phyloP scores from a whole-genome alignment of 2,113 vertebrate species.

The Dasypus novemcinctus region DNA sequence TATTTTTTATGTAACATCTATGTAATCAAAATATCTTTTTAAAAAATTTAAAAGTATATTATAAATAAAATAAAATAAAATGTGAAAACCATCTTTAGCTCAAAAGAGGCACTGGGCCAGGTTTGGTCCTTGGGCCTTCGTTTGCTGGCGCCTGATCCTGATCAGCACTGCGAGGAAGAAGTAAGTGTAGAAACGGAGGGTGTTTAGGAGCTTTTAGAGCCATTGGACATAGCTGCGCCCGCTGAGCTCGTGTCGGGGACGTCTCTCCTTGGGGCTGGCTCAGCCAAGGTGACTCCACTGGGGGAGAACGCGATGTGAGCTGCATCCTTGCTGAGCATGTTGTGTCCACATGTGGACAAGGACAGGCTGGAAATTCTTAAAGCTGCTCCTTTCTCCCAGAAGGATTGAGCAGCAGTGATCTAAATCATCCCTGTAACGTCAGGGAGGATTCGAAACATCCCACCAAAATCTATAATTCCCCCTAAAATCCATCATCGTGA shows the following conservation, averaged over 20 bases:
- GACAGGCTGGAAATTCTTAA: not conserved
- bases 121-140: rapidly evolving
- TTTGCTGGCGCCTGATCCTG: not conserved
- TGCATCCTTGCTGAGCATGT: not conserved
- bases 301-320: rapidly evolving
- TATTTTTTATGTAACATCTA: no score
- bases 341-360: not conserved
- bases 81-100: not conserved
- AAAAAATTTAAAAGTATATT: no score
- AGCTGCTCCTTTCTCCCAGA: not conserved
- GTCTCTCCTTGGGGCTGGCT: not conserved
- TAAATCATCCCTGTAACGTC: not conserved
- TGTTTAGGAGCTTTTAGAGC: not conserved
- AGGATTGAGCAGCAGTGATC: not conserved
- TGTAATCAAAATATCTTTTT: no score
- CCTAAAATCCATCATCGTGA: not conserved
- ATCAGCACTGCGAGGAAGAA: not conserved
- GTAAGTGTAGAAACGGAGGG: not conserved
- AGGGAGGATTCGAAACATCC: not conserved
- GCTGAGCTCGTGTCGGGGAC: not conserved
- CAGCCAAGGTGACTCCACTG: rapidly evolving
- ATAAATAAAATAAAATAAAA: no score
- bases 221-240: not conserved
- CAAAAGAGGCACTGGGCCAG: not conserved
- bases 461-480: not conserved